phyloP scores from a whole-genome alignment of 2,888 invertebrate genomes.

The Exephanes ischioxanthus region DNA sequence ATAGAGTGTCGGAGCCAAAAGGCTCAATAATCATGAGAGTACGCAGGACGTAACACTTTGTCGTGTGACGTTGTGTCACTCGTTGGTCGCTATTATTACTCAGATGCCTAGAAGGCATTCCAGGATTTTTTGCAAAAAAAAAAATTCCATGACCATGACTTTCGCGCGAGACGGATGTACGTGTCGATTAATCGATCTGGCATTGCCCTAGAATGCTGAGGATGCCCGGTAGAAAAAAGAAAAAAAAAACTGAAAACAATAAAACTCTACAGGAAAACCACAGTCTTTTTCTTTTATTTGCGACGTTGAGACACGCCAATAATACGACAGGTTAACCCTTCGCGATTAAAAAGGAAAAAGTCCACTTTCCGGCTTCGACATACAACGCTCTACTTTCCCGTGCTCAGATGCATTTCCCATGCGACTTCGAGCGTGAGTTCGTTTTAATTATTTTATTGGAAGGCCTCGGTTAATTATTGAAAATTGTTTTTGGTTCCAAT shows the following conservation, averaged over 20 bases:
- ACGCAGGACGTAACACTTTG: conserved; percentile 22
- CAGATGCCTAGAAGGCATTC: not conserved
- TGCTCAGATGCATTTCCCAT: not conserved
- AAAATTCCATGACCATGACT: not conserved
- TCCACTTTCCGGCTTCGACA: not conserved
- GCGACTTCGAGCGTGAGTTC: not conserved
- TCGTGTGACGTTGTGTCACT: conserved; percentile 30
- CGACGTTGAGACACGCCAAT: not conserved
- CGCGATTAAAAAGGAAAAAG: not conserved
- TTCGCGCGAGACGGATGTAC: not conserved
- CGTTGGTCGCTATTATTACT: conserved; percentile 1
- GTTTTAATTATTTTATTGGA: not conserved
- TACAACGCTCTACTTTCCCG: not conserved
- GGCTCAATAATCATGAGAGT: conserved; percentile 37
- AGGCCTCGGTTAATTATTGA: not conserved
- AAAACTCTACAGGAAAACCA: not conserved
- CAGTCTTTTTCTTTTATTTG: conserved; percentile 11
- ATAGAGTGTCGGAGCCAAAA: conserved; percentile 42
- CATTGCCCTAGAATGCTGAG: conserved; percentile 39
- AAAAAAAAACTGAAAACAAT: not conserved
- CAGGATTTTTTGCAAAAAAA: not conserved
- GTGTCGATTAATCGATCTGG: conserved; percentile 31
- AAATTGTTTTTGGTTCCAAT: not conserved
- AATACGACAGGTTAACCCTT: not conserved
- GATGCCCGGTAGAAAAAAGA: conserved; percentile 1